Evolutionary conservation across 2,113 vertebrate species (phyloP).

Genomic region (Psittacus erithacus): DNA sequence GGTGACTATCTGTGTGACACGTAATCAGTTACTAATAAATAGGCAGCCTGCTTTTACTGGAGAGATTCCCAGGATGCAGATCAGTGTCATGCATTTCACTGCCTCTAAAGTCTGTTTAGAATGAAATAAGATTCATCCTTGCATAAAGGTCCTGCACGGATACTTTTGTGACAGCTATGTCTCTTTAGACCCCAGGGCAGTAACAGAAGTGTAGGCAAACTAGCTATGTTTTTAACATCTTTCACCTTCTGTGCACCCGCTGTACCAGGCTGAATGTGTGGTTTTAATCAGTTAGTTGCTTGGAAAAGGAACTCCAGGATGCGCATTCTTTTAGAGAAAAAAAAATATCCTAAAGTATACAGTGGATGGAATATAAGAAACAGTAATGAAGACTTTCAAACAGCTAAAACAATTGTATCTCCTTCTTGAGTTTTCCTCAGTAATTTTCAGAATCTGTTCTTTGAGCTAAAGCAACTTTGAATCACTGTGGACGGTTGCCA

Average conservation of each 20-base stretch:
- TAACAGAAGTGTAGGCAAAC: neutral
- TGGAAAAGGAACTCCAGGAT: neutral
- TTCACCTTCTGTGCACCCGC: neutral
- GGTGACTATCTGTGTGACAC: neutral
- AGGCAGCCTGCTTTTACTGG: neutral
- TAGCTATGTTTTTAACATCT: neutral
- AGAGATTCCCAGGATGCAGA: neutral
- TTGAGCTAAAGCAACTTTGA: neutral
- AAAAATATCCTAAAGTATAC: neutral
- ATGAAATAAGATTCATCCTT: conserved; percentile 19
- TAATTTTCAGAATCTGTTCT: neutral
- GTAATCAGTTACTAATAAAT: neutral
- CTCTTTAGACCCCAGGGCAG: neutral
- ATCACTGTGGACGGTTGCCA: neutral
- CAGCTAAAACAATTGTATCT: neutral
- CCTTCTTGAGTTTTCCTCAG: neutral
- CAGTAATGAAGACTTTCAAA: neutral
- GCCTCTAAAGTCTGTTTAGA: neutral
- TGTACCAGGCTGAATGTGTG: neutral
- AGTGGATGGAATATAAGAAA: neutral
- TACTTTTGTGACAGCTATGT: neutral
- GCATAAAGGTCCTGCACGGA: neutral
- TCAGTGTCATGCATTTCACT: neutral
- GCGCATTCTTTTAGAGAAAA: neutral
- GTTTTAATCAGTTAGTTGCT: neutral